These are phyloP conservation scores for Borostomias antarcticus DNA, from an alignment of 2,797 vertebrate genomes.

Conservation along the genomic window DNA sequence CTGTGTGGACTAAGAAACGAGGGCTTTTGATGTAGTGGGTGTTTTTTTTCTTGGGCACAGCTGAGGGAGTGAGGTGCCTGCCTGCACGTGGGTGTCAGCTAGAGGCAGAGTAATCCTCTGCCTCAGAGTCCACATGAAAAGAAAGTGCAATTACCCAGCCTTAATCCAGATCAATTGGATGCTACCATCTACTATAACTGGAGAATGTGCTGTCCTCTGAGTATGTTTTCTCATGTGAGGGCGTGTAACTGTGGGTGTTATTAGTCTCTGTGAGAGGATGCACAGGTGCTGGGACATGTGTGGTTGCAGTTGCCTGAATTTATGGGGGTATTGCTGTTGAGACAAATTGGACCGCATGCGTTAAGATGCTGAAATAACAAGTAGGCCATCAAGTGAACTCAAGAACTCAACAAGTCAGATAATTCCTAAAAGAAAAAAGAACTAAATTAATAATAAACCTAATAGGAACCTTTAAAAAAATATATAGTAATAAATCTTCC, in stretches of 20 bases:
- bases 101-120: constrained; percentile 66
- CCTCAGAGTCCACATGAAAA: constrained; percentile 64
- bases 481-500: no score
- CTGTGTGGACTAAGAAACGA: constrained; percentile 18
- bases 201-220: constrained; percentile 28
- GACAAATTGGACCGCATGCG: no score
- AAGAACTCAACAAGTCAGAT: no score
- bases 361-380: no score
- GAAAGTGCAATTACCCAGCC: constrained; percentile 64
- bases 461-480: no score
- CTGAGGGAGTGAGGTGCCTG: constrained; percentile 28
- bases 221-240: constrained; percentile 29
- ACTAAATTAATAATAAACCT: no score
- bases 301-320: no score
- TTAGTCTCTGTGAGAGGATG: neutral
- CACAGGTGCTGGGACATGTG: neutral
- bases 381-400: no score
- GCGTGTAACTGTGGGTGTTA: neutral
- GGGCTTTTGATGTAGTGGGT: constrained; percentile 43
- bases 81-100: constrained; percentile 59
- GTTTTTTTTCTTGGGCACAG: constrained; percentile 19
- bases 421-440: no score
- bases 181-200: constrained; percentile 54
- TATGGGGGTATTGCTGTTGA: no score
- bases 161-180: constrained; percentile 63